A percentile compares a stretch with the other conserved stretches of the same genome.
Evolutionary conservation across 2,888 invertebrate species (phyloP).

Genomic region (Spisula solida): DNA sequence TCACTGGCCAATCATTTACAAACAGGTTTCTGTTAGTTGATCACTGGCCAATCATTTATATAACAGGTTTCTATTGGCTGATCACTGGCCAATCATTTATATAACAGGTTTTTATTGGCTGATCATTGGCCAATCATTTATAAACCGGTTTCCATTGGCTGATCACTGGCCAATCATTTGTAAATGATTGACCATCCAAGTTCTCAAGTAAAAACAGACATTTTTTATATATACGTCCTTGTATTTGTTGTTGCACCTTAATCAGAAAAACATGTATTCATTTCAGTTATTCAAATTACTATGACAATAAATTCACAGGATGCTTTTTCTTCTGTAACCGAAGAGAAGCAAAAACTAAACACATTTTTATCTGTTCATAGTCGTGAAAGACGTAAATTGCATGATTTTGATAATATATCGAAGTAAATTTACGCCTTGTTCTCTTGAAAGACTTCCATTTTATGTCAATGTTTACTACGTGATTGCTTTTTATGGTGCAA

Average conservation of each 20-base stretch:
- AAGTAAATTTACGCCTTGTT: constrained; percentile 15
- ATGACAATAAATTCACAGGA: neutral
- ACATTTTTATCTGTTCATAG: neutral
- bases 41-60: no score
- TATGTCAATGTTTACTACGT: constrained; percentile 15
- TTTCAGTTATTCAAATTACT: neutral
- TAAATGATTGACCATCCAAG: no score
- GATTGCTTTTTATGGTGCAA: constrained; percentile 19
- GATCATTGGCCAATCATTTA: no score
- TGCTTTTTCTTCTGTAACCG: neutral
- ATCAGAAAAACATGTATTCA: neutral
- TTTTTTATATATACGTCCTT: neutral
- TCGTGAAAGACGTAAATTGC: neutral
- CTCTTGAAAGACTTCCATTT: neutral
- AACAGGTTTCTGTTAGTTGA: no score
- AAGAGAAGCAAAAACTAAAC: neutral
- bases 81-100: no score
- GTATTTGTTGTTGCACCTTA: neutral
- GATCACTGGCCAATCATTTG: no score
- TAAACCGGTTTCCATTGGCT: no score
- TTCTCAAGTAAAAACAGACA: no score
- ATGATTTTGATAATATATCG: constrained; percentile 28
- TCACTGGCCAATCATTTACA: no score
- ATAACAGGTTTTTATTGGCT: no score
- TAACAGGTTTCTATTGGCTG: no score